Evolutionary conservation across 2,113 vertebrate species (phyloP).

Genomic region (Genyomyrus donnyi): DNA sequence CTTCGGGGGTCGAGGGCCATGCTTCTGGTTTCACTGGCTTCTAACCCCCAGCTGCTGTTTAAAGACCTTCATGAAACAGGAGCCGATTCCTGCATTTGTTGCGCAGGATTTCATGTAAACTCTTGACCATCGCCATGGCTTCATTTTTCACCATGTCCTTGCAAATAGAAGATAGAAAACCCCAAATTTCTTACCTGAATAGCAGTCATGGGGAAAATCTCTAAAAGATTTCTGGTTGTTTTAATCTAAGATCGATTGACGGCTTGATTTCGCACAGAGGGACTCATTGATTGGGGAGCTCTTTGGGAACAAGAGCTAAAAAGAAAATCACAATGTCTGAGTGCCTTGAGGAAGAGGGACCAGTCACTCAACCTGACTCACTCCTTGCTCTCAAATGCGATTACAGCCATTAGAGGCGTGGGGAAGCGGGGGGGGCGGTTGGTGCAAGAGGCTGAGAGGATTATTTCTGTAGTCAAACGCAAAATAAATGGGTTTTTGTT

Average conservation of each 20-base stretch:
- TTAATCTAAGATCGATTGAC: background rate
- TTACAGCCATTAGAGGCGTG: background rate
- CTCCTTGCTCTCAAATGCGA: background rate
- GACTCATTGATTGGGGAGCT: background rate
- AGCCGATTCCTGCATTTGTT: background rate
- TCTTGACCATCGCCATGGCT: background rate
- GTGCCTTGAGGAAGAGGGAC: background rate
- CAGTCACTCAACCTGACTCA: background rate
- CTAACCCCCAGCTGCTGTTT: background rate
- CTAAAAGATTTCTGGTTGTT: background rate
- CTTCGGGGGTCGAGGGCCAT: background rate
- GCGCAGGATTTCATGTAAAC: background rate
- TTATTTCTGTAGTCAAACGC: background rate
- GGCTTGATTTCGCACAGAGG: background rate
- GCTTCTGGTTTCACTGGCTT: background rate
- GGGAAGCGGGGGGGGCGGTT: background rate
- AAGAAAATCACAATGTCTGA: background rate
- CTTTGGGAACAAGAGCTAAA: background rate
- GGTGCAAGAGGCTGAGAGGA: background rate
- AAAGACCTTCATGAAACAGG: background rate
- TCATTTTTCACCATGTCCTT: background rate
- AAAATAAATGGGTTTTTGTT: conserved; percentile 15
- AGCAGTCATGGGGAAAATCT: background rate
- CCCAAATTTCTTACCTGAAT: background rate
- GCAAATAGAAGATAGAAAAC: background rate